Evolutionary conservation across 2,113 vertebrate genomes (phyloP).

Genomic region (Gymnogyps californianus): DNA sequence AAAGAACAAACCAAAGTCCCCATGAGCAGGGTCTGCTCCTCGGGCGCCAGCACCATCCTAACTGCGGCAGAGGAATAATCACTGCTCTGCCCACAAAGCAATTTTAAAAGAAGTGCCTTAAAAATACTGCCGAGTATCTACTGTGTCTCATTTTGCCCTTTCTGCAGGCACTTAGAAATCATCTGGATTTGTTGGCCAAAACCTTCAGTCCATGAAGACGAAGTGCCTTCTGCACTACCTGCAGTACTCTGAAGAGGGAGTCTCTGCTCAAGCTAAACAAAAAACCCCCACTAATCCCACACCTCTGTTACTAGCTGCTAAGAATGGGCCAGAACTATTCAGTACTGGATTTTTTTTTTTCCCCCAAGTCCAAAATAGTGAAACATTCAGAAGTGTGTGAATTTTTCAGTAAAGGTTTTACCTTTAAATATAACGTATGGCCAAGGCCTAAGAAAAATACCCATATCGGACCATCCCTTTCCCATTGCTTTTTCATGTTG

Average conservation of each 20-base stretch:
- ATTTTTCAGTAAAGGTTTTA: not conserved
- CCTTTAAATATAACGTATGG: not conserved
- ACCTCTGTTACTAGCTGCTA: not conserved
- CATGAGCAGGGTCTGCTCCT: not conserved
- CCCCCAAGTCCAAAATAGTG: not conserved
- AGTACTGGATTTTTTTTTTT: not conserved
- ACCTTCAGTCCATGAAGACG: not conserved
- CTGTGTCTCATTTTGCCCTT: not conserved
- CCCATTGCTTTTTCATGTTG: not conserved
- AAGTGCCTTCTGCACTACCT: conserved; percentile 63
- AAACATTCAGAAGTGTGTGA: not conserved
- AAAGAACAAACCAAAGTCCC: not conserved
- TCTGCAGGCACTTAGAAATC: not conserved
- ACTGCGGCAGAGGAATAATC: rapidly evolving
- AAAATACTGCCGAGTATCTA: not conserved
- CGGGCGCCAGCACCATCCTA: rapidly evolving
- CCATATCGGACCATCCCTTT: not conserved
- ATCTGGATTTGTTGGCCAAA: not conserved
- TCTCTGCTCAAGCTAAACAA: conserved; percentile 55
- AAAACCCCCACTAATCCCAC: not conserved
- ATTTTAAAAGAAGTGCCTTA: not conserved
- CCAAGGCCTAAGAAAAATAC: not conserved
- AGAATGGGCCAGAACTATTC: not conserved
- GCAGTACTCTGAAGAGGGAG: conserved; percentile 73
- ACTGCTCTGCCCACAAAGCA: not conserved